Evolutionary conservation across 2,113 vertebrate genomes (phyloP).

Genomic region (Corythornis cristatus): DNA sequence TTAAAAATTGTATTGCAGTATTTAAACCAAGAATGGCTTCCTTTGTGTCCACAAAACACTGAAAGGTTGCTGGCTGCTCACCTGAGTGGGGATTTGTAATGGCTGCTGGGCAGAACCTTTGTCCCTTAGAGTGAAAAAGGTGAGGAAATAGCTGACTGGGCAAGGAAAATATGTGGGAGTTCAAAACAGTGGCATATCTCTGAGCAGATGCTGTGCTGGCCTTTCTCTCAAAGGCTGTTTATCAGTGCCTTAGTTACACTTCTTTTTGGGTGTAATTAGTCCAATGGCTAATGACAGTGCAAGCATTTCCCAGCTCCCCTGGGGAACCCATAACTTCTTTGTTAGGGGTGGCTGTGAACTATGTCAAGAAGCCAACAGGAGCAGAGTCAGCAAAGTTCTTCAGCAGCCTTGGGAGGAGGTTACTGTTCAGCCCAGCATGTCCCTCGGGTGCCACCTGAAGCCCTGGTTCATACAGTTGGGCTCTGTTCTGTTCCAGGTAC

Average conservation of each 20-base stretch:
- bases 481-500: not conserved
- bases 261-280: not conserved
- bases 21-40: not conserved
- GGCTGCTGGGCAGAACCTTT: not conserved
- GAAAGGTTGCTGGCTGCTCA: not conserved
- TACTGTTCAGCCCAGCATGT: not conserved
- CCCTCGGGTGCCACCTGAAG: not conserved
- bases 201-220: not conserved
- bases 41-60: not conserved
- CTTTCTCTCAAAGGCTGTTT: not conserved
- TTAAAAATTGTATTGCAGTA: not conserved
- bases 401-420: too few species aligned
- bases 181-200: not conserved
- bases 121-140: not conserved
- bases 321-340: not conserved
- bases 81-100: not conserved
- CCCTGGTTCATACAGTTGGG: not conserved
- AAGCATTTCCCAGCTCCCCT: not conserved
- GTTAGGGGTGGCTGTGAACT: not conserved
- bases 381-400: accelerated
- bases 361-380: not conserved
- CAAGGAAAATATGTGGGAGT: not conserved
- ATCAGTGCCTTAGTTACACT: not conserved
- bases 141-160: not conserved
- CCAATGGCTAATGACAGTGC: not conserved